Conservation (phyloP, 2,888 invertebrate genomes). For the Aspidiotus destructor region DNA sequence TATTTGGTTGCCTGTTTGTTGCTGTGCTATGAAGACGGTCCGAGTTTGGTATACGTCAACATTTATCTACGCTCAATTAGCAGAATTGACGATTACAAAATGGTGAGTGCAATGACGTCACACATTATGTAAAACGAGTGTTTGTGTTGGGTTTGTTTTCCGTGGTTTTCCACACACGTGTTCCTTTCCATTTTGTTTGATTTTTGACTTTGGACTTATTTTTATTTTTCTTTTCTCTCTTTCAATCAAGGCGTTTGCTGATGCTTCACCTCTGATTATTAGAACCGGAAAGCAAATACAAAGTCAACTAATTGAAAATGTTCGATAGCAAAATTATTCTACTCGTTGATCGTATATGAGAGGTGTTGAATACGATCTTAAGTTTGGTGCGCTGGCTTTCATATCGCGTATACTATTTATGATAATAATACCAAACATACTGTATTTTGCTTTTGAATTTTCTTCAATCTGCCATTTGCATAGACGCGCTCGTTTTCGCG, state of each 20-base stretch:
- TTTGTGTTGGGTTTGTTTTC: constrained; percentile 9
- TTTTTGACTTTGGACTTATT: background rate
- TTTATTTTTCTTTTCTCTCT: background rate
- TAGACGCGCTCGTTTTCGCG: background rate
- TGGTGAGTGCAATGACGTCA: constrained; percentile 66
- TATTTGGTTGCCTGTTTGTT: constrained; percentile 32
- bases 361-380: no score
- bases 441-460: background rate
- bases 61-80: constrained; percentile 94
- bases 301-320: no score
- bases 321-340: no score
- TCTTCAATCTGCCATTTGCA: background rate
- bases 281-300: no score
- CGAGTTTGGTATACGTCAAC: constrained; percentile 85
- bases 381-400: no score
- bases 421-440: no score
- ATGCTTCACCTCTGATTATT: no score
- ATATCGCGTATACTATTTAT: no score
- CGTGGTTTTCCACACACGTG: background rate
- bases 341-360: no score
- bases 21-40: constrained; percentile 39
- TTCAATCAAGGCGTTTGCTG: no score
- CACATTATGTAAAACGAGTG: constrained; percentile 18
- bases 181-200: constrained; percentile 5
- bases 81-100: constrained; percentile 98